Evolutionary conservation across 2,888 invertebrate species (phyloP).

Genomic region (Alcis repandata): DNA sequence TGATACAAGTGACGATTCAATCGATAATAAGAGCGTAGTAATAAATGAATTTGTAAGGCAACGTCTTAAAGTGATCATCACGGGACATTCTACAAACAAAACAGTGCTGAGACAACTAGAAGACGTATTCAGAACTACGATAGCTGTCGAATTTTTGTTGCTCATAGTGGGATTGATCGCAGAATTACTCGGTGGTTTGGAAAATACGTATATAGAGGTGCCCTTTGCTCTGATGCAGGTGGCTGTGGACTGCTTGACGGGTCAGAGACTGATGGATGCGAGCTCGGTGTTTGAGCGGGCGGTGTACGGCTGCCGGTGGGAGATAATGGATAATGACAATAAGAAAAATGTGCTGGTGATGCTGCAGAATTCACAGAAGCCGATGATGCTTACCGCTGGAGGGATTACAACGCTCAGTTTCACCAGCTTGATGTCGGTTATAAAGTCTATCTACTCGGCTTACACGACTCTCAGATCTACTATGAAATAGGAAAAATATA

Average conservation of each 20-base stretch:
- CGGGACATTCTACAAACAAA: constrained; percentile 57
- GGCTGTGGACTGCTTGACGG: constrained; percentile 59
- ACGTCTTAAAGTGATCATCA: constrained; percentile 55
- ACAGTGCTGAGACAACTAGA: constrained; percentile 56
- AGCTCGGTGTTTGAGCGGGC: constrained; percentile 54
- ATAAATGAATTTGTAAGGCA: constrained; percentile 57
- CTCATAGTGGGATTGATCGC: constrained; percentile 61
- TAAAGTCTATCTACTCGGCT: constrained; percentile 57
- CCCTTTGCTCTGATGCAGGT: constrained; percentile 65
- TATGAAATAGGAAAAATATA: constrained; percentile 34
- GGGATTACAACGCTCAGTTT: constrained; percentile 57
- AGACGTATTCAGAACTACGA: constrained; percentile 56
- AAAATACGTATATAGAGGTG: constrained; percentile 64
- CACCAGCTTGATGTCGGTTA: constrained; percentile 54
- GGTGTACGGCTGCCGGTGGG: constrained; percentile 62
- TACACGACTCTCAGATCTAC: constrained; percentile 59
- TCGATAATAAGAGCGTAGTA: constrained; percentile 41
- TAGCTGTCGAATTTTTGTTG: constrained; percentile 63
- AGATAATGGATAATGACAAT: constrained; percentile 56
- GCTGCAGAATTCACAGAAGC: constrained; percentile 58
- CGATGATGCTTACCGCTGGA: constrained; percentile 58
- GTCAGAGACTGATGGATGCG: constrained; percentile 60
- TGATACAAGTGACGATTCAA: background rate
- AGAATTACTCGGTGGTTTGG: constrained; percentile 66
- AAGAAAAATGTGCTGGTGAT: constrained; percentile 58